Evolutionary conservation across 2,113 vertebrate species (phyloP), one percentile per base, ranked within the genome.

Genomic region (Ginglymostoma cirratum): DNA sequence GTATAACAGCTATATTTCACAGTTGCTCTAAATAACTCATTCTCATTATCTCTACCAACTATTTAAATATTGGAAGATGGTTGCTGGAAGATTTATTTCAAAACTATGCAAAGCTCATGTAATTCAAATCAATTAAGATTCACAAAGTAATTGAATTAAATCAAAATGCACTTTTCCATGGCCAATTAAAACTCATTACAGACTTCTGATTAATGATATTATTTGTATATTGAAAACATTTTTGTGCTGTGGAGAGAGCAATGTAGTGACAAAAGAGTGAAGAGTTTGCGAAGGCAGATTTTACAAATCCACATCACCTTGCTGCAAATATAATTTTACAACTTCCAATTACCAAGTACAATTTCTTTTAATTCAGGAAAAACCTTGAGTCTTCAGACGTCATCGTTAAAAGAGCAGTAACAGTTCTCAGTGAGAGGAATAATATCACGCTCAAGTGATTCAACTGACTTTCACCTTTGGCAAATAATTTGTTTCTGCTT

Each of bases 51-150:
- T 2, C 27, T 14, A 52, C 12, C 45, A 27, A 14, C 85, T 27
- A 27, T 30, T 87, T 87, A 21, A 52, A 48, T 52, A 24, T 14
- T 87, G 85, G 85, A 52, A 55, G 24, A 87, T 55, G n/a, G 1
- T 86, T 24, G 27, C 2, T 14, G 85, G 27, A 87, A 87, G 48
- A 24, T 87, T 14, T 55, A 52, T 48, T 42, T 55, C 48, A 89
- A 30, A 89, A 55, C 86, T 89, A 55, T 55, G 45, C 48, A 52
- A 87, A 87, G 24, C 7, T 30, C 12, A 23, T 30, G 24, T 10
- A 89, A 89, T 52, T 89, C 86, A 89, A 89, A 55, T 61, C 61
- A 30, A 89, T 89, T 30, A 90, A 12, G 55, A 87, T 87, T 87
- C 45, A 48, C 42, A 48, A 87, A 30, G 85, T 86, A 45, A 6